These are phyloP conservation scores for Lampris incognitus DNA, from an alignment of 2,113 vertebrate genomes.

Conservation along the genomic window DNA sequence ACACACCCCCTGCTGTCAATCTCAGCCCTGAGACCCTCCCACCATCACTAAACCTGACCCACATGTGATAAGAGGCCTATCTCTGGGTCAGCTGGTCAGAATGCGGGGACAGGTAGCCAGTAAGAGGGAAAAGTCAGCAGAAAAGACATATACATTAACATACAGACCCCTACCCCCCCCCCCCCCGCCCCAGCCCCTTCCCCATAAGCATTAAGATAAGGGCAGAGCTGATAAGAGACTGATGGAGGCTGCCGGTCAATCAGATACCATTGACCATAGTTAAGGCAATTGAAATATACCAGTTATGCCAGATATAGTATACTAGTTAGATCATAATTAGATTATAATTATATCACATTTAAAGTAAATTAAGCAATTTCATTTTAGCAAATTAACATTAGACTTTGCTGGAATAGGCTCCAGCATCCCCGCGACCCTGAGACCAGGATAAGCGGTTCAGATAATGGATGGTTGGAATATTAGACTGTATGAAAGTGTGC, in stretches of 20 bases:
- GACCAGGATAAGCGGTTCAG: too few relatives aligned
- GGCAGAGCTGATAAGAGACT: neutral
- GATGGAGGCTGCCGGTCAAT: neutral
- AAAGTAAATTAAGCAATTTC: too few relatives aligned
- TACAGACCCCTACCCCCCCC: neutral
- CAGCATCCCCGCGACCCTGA: too few relatives aligned
- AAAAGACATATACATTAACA: neutral
- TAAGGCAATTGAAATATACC: too few relatives aligned
- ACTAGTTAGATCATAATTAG: too few relatives aligned
- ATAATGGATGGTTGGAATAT: too few relatives aligned
- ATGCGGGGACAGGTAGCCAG: constrained; percentile 13
- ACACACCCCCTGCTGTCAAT: constrained; percentile 40
- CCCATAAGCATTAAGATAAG: constrained; percentile 6
- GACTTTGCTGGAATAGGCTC: too few relatives aligned
- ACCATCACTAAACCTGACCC: constrained; percentile 39
- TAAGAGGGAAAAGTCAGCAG: constrained; percentile 6
- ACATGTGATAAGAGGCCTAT: constrained; percentile 50
- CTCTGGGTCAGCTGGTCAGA: constrained; percentile 37
- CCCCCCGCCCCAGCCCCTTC: neutral
- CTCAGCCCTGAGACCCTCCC: constrained; percentile 6
- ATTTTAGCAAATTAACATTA: too few relatives aligned
- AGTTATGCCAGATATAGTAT: too few relatives aligned
- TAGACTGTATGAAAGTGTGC: too few relatives aligned
- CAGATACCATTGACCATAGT: neutral
- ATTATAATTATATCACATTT: too few relatives aligned